phyloP scores from a whole-genome alignment of 2,888 invertebrate species.

The Alloscopus bannaensis region DNA sequence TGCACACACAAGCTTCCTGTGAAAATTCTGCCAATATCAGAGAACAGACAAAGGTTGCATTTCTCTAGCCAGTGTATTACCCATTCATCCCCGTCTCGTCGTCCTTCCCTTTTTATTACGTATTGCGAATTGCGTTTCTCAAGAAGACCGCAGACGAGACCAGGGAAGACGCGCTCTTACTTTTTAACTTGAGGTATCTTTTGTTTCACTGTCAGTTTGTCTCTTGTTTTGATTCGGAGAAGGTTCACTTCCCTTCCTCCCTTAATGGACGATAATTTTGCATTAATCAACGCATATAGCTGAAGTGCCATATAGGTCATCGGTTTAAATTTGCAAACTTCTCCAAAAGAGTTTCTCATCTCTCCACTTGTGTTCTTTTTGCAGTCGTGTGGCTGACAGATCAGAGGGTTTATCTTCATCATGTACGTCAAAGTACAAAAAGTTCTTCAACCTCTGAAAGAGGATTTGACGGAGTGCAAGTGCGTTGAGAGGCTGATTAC shows the following conservation, averaged over 20 bases:
- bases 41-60: constrained; percentile 34
- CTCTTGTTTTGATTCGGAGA: constrained; percentile 52
- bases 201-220: constrained; percentile 53
- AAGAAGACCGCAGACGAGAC: background rate
- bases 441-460: constrained; percentile 66
- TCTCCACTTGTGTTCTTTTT: background rate
- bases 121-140: constrained; percentile 6
- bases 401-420: background rate
- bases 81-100: constrained; percentile 5
- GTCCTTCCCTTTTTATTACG: background rate
- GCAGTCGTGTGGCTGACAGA: background rate
- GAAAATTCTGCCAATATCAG: constrained; percentile 50
- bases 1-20: no score
- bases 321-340: no score
- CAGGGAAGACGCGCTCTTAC: constrained; percentile 19
- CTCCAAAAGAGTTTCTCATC: no score
- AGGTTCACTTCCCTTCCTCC: no score
- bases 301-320: background rate
- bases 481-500: constrained; percentile 60
- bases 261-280: no score
- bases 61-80: background rate
- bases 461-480: constrained; percentile 65
- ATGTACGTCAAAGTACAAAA: constrained; percentile 64
- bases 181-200: constrained; percentile 42
- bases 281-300: no score